These are phyloP conservation scores for Acleris cristana DNA, from an alignment of 2,888 invertebrate species.

Conservation along the genomic window DNA sequence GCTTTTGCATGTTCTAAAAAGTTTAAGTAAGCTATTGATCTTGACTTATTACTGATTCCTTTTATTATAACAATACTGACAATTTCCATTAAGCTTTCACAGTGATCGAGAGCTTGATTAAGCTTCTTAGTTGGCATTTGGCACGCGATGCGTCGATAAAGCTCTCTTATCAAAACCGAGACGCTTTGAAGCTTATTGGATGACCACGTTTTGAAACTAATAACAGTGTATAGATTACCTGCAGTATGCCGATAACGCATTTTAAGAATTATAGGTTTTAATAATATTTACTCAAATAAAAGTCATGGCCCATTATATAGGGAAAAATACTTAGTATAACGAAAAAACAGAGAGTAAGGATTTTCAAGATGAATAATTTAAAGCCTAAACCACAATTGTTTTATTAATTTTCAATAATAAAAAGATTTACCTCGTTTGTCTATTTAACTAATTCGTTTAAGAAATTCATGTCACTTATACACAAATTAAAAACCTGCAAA, in stretches of 20 bases:
- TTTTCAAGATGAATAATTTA: too few species aligned
- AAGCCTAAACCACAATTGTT: too few species aligned
- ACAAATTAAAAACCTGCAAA: too few species aligned
- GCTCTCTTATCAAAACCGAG: slow-evolving; percentile 2
- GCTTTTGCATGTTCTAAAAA: too few species aligned
- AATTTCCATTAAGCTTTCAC: slow-evolving; percentile 1
- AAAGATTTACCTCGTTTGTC: too few species aligned
- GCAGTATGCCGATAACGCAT: neutral
- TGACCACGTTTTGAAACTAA: neutral
- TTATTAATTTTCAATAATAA: too few species aligned
- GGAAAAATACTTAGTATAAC: too few species aligned
- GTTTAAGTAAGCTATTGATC: neutral
- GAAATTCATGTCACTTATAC: too few species aligned
- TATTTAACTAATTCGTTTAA: too few species aligned
- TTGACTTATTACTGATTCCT: neutral
- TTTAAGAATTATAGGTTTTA: neutral
- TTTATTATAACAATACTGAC: slow-evolving; percentile 7
- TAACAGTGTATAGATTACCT: neutral
- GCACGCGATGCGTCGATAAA: slow-evolving; percentile 18
- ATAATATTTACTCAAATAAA: too few species aligned
- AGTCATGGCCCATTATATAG: too few species aligned
- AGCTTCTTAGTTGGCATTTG: slow-evolving; percentile 11
- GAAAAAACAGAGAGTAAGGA: too few species aligned
- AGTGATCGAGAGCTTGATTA: slow-evolving; percentile 5
- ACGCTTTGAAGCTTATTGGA: neutral